Conservation (phyloP, 2,888 invertebrate species). For the Ecdyonurus torrentis region DNA sequence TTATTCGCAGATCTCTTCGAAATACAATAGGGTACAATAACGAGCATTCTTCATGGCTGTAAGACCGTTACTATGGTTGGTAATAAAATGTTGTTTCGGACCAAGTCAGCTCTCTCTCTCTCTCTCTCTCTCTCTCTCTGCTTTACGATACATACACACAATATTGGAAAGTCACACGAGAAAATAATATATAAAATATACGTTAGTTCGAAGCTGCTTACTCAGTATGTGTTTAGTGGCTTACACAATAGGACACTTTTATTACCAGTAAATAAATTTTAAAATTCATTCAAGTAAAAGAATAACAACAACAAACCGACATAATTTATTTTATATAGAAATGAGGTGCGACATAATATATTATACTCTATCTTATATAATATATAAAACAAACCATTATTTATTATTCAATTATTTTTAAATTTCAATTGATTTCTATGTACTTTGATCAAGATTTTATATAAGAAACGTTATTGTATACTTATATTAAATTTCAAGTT, state of each 20-base stretch:
- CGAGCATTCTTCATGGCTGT: neutral
- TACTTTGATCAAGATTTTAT: no score
- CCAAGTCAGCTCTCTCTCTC: no score
- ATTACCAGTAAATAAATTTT: neutral
- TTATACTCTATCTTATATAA: no score
- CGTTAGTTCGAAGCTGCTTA: neutral
- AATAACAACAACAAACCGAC: neutral
- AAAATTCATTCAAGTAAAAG: neutral
- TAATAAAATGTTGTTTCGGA: neutral
- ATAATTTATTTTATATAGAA: no score
- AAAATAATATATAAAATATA: no score
- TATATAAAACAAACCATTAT: no score
- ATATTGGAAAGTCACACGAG: neutral
- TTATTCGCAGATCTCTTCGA: neutral
- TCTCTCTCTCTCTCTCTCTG: no score
- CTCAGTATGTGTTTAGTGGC: neutral
- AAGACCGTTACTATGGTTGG: neutral
- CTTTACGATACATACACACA: neutral
- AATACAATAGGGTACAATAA: neutral
- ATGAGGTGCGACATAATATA: no score
- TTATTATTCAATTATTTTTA: no score
- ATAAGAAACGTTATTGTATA: no score
- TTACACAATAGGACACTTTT: neutral
- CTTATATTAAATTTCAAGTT: no score
- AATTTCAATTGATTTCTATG: no score